A percentile compares a stretch with the other conserved stretches of the same genome.
These are phyloP conservation scores for Micromussa lordhowensis DNA, from an alignment of 92 coral and sea anemone genomes.

Conservation along the genomic window DNA sequence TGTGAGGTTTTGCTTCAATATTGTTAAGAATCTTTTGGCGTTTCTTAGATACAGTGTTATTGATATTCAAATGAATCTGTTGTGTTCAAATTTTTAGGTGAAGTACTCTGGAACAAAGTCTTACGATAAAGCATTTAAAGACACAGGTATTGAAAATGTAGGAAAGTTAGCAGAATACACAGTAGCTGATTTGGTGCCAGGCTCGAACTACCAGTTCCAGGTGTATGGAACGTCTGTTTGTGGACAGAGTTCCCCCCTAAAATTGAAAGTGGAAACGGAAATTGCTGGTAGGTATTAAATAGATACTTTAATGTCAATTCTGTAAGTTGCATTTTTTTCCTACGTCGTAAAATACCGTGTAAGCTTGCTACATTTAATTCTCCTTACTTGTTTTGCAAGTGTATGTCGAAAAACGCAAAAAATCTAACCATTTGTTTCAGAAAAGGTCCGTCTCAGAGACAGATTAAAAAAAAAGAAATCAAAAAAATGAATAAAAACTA, in stretches of 20 bases:
- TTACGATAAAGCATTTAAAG: neutral
- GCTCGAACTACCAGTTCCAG: neutral
- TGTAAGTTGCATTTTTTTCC: too few relatives aligned
- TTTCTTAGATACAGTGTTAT: too few relatives aligned
- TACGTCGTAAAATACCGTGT: too few relatives aligned
- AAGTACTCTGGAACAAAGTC: neutral
- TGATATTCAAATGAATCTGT: neutral
- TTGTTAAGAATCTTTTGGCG: too few relatives aligned
- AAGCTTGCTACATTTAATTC: too few relatives aligned
- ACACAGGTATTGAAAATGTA: neutral
- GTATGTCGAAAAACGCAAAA: too few relatives aligned
- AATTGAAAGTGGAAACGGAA: neutral
- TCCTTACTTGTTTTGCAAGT: too few relatives aligned
- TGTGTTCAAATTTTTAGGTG: neutral
- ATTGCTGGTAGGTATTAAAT: neutral
- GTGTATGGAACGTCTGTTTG: neutral
- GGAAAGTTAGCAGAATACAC: neutral
- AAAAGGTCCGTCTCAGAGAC: too few relatives aligned
- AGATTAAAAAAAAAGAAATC: too few relatives aligned
- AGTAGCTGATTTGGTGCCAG: slow-evolving; percentile 13
- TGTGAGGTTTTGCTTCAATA: too few relatives aligned
- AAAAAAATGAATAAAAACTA: too few relatives aligned
- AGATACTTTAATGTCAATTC: neutral
- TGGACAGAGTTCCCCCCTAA: neutral
- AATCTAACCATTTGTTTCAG: too few relatives aligned